Conservation (phyloP, 2,113 vertebrate species). For the Myxocyprinus asiaticus region DNA sequence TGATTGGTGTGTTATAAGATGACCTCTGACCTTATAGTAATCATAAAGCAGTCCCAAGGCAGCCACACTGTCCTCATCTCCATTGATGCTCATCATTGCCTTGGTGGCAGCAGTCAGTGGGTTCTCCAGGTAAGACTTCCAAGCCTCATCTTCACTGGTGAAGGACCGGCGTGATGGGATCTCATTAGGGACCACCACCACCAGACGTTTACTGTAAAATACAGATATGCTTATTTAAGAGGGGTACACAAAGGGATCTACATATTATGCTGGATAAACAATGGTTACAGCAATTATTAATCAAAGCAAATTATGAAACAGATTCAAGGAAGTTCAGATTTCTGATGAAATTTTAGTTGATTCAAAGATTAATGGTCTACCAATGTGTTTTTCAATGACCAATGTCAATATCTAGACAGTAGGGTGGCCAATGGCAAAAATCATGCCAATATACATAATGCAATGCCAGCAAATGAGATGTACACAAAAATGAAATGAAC, state of each 20-base stretch:
- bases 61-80: constrained; percentile 95
- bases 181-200: constrained; percentile 93
- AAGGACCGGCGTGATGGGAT: constrained; percentile 87
- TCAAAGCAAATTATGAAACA: not conserved
- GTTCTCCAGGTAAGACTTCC: constrained; percentile 96
- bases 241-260: not conserved
- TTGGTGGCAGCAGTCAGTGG: constrained; percentile 97
- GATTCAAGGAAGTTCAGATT: not conserved
- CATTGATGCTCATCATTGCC: constrained; percentile 99
- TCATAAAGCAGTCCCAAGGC: constrained; percentile 95
- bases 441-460: no score
- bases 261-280: not conserved
- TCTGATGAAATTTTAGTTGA: not conserved
- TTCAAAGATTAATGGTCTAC: no score
- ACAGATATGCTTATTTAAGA: not conserved
- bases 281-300: not conserved
- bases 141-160: constrained; percentile 97
- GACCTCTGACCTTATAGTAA: constrained; percentile 90
- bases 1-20: not conserved
- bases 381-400: no score
- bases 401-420: no score
- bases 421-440: no score
- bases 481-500: no score
- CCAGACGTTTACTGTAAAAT: constrained; percentile 87
- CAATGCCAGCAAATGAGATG: no score